These are phyloP conservation scores for Drosophila fuyamai DNA, from an alignment of 1,140 invertebrate genomes.

Conservation along the genomic window DNA sequence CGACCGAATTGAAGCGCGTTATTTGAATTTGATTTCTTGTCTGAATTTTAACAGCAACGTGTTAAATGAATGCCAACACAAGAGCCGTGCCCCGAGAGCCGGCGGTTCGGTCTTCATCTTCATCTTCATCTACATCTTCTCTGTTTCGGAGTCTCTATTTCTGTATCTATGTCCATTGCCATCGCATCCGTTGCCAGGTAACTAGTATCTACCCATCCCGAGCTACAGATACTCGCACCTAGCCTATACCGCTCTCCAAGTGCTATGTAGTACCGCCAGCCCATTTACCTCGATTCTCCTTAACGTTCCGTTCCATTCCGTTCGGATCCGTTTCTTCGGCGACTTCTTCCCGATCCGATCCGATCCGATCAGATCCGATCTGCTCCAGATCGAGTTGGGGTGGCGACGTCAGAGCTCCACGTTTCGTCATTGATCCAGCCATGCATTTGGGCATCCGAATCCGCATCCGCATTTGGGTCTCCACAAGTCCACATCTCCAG, in stretches of 20 bases:
- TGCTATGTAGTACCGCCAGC: slow-evolving; percentile 52
- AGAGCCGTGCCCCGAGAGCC: slow-evolving; percentile 19
- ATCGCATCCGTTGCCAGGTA: slow-evolving; percentile 55
- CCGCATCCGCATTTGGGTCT: slow-evolving; percentile 55
- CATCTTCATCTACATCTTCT: slow-evolving; percentile 9
- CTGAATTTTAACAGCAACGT: slow-evolving; percentile 81
- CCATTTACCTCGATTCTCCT: slow-evolving; percentile 16
- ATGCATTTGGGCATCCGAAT: slow-evolving; percentile 46
- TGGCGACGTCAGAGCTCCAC: slow-evolving; percentile 25
- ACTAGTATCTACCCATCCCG: slow-evolving; percentile 35
- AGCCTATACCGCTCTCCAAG: slow-evolving; percentile 37
- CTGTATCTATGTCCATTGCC: slow-evolving; percentile 16
- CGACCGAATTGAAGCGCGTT: slow-evolving; percentile 77
- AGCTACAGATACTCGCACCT: slow-evolving; percentile 27
- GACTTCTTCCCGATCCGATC: slow-evolving; percentile 3
- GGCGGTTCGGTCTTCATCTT: slow-evolving; percentile 38
- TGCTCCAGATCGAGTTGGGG: slow-evolving; percentile 57
- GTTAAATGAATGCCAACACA: slow-evolving; percentile 81
- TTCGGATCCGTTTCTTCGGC: not conserved
- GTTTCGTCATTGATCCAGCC: slow-evolving; percentile 53
- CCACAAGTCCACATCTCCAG: slow-evolving; percentile 3
- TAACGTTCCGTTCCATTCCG: not conserved
- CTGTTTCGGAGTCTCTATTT: not conserved
- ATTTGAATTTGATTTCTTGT: slow-evolving; percentile 83
- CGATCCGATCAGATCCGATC: slow-evolving; percentile 7